Base-by-base conservation (phyloP, 92 coral and sea anemone species). In the Porites lobata region DNA sequence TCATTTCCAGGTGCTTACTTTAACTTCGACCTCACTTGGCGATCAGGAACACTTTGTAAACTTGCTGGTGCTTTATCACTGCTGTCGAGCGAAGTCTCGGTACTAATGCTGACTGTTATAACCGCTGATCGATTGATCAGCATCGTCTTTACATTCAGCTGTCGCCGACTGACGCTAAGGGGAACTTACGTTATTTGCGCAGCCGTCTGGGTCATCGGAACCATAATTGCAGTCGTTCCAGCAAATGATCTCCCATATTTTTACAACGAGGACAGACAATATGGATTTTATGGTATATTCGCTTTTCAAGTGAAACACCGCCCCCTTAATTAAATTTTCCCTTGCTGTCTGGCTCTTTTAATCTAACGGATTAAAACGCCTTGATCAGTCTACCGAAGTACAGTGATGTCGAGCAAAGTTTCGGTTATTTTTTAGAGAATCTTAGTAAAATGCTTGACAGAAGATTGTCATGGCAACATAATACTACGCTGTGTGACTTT, bases 81-180 rank as follows among this genome's bases (percentile, higher is more conserved):
- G 78, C 79, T 90, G 47, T 93, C 94, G 32, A 93, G 91, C 54
- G 96, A 90, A 57, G 92, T 83, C 12, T 93, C 96, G 21, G 96
- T 93, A 22, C 90, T 90, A 51, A 90, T 82, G 54, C 85, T 92
- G 76, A 77, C 91, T 12, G 78, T 92, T 18, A 90, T 90, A 29
- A 93, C 96, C 21, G 78, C 88, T 47, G 96, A 93, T 58, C 87
- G 96, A 24, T 50, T 93, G 20, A 83, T 90, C 69, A 81, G 91
- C 73, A 87, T 90, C 47, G 89, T 91, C 53, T 91, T 91, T 58
- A 76, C 92, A 54, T 91, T 91, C 77, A 83, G 72, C 50, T 74
- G 78, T 47, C 78, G 51, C 18, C 73, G 94, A 21, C 57, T 92
- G 32, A 69, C 89, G 5, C 14, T 90, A 52, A 88, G 24, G 62